phyloP scores from a whole-genome alignment of 2,797 vertebrate genomes.

The Myotis pilosus region DNA sequence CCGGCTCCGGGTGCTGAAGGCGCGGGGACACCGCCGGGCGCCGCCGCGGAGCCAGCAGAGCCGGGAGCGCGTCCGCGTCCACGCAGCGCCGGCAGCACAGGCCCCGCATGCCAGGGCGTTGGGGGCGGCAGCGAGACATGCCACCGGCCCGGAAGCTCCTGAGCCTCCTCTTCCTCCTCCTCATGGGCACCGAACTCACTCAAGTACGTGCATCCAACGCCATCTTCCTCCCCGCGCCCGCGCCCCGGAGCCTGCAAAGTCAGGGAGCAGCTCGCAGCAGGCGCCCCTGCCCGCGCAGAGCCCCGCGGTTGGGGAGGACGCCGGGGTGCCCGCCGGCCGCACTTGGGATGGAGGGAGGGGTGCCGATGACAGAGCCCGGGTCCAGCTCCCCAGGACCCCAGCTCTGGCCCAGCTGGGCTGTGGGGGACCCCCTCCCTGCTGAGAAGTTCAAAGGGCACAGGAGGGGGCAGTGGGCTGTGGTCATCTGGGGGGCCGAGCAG shows the following conservation, averaged over 20 bases:
- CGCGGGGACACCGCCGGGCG: constrained; percentile 48
- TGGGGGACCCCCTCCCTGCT: not conserved
- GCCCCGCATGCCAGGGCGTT: constrained; percentile 89
- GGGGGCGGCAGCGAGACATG: constrained; percentile 91
- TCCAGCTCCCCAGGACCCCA: not conserved
- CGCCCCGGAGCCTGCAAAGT: constrained; percentile 35
- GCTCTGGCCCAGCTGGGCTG: not conserved
- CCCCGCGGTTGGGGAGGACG: not conserved
- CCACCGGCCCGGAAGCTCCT: constrained; percentile 94
- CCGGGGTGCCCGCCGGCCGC: not conserved
- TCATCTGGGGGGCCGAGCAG: not conserved
- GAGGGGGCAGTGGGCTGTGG: not conserved
- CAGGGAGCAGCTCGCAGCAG: not conserved
- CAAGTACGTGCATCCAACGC: constrained; percentile 91
- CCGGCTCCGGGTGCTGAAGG: constrained; percentile 87
- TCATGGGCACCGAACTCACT: constrained; percentile 98
- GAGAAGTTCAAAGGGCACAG: constrained; percentile 59
- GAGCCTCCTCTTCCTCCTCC: constrained; percentile 93
- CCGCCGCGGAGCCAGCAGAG: constrained; percentile 44
- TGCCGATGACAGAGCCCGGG: not conserved
- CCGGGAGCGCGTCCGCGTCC: constrained; percentile 63
- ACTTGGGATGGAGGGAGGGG: not conserved
- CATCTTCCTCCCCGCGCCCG: constrained; percentile 79
- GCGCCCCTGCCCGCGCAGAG: not conserved
- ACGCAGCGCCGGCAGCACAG: constrained; percentile 63